Percentiles rank a stretch among this genome's conserved stretches.
Conservation (phyloP, 2,797 vertebrate species). For the Babyrousa celebensis region DNA sequence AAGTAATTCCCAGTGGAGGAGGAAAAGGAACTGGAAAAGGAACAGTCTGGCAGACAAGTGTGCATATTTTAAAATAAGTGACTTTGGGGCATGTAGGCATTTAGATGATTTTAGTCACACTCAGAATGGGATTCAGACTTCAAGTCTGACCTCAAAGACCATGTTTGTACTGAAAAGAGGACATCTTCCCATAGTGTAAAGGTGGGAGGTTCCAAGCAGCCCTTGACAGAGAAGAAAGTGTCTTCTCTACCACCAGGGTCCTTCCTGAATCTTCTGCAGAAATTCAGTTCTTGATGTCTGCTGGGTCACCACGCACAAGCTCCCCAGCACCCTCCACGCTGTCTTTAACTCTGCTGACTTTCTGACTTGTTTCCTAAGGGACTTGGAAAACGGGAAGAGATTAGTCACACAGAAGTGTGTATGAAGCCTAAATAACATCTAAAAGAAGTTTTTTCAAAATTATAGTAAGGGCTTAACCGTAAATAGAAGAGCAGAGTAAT, state of each 20-base stretch:
- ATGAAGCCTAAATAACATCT: conserved; percentile 86
- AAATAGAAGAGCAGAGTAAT: conserved; percentile 79
- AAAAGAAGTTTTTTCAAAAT: conserved; percentile 40
- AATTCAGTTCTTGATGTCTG: not conserved
- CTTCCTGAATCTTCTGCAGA: not conserved
- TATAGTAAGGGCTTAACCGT: conserved; percentile 78
- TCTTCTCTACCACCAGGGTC: conserved; percentile 26
- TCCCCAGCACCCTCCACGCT: conserved; percentile 29
- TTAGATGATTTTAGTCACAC: not conserved
- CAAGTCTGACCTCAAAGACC: conserved; percentile 22
- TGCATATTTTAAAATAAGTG: conserved; percentile 66
- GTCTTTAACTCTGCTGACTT: conserved; percentile 53
- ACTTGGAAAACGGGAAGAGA: conserved; percentile 58
- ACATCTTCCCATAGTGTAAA: not conserved
- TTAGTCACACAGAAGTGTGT: conserved; percentile 73
- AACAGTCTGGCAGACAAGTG: conserved; percentile 40
- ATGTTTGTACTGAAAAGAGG: not conserved
- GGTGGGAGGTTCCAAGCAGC: not conserved
- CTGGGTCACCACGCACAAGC: not conserved
- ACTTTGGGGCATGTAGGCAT: conserved; percentile 47
- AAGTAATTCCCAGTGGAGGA: not conserved
- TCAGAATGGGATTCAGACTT: not conserved
- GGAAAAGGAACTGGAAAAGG: not conserved
- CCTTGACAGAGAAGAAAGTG: not conserved
- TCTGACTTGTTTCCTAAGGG: conserved; percentile 73